These are phyloP conservation scores for Falco biarmicus DNA, from an alignment of 2,797 vertebrate species.

Conservation along the genomic window DNA sequence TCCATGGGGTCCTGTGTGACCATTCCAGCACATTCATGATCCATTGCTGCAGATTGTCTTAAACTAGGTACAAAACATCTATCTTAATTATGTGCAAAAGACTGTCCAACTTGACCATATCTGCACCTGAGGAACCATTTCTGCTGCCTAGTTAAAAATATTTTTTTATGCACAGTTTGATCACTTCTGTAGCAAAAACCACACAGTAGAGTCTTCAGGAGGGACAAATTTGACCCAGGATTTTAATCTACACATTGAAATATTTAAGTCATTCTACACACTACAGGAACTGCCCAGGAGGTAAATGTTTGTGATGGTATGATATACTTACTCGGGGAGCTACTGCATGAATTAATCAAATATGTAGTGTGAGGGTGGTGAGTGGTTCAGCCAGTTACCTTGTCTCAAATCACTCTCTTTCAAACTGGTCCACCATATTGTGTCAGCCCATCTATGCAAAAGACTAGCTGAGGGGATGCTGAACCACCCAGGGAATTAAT, in stretches of 20 bases:
- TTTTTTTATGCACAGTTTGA: neutral
- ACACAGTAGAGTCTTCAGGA: neutral
- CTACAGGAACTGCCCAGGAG: neutral
- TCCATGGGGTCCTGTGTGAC: neutral
- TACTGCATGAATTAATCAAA: neutral
- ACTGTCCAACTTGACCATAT: neutral
- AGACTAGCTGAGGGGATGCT: neutral
- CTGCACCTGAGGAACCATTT: neutral
- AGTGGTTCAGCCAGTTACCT: neutral
- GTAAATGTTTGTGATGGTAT: neutral
- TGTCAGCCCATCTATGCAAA: neutral
- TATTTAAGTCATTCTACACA: neutral
- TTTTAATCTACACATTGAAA: neutral
- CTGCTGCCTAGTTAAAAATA: neutral
- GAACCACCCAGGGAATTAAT: neutral
- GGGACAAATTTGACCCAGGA: neutral
- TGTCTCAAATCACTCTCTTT: neutral
- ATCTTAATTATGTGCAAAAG: neutral
- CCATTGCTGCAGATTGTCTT: neutral
- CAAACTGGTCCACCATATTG: neutral
- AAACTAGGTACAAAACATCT: neutral
- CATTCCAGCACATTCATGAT: neutral
- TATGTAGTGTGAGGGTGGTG: neutral
- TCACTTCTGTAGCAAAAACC: neutral
- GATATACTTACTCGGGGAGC: neutral